Base-by-base conservation (phyloP, 1,140 invertebrate genomes). In the Melanaphis sacchari region DNA sequence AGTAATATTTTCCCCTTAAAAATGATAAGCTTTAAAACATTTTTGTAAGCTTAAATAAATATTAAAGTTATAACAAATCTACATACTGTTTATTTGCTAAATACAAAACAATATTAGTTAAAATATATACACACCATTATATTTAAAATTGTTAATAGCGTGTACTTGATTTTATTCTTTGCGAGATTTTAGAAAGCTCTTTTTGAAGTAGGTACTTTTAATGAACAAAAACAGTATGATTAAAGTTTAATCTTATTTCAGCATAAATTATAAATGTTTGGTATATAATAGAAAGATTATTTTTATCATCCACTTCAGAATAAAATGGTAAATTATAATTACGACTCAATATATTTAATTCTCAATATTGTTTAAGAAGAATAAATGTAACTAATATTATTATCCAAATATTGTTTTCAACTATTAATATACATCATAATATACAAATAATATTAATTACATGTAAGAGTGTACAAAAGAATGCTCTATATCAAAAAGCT, bases 401-500 rank as follows among this genome's bases (percentile, higher is more conserved):
- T n/a, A 66, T n/a, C n/a, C 18, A 66, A n/a, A n/a, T 15, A 66
- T 66, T 3, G 31, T 66, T 66, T n/a, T 66, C 31, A 2, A n/a
- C 4, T 15, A n/a, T 15, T 66, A n/a, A 22, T n/a, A 18, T 66
- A n/a, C 31, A 66, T 18, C 18, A 18, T 18, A n/a, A n/a, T 4
- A 5, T 18, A n/a, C 31, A n/a, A 18, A 76, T 7, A 36, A 5
- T n/a, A 15, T 76, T 18, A 76, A 76, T n/a, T n/a, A 15, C 31
- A 15, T 76, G n/a, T n/a, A 36, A n/a, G 0, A 36, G 4, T 76
- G 15, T 1, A 1, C 6, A 15, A 76, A 76, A 66, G 4, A 76
- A 76, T 76, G 5, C 1, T 0, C 15, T 3, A 18, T 3, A 18
- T n/a, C 6, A 18, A 18, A n/a, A n/a, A 11, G 0, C 31, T 24